These are phyloP conservation scores for Actinia tenebrosa DNA, from an alignment of 64 coral and sea anemone species.

Conservation along the genomic window DNA sequence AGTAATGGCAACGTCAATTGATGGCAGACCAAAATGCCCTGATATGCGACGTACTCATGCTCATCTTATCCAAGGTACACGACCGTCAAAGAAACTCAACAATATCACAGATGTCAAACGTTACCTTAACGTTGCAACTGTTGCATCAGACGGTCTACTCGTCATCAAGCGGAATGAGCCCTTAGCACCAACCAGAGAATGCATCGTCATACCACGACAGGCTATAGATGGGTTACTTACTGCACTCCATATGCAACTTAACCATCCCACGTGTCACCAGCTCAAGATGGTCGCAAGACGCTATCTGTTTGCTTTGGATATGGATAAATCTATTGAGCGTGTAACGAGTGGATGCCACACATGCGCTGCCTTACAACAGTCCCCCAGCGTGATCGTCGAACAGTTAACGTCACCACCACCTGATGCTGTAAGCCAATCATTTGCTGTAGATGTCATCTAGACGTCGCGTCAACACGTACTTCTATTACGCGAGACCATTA, in stretches of 20 bases:
- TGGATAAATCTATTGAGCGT: conserved; percentile 32
- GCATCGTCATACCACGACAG: conserved; percentile 26
- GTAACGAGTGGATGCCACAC: conserved; percentile 19
- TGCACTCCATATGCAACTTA: conserved; percentile 28
- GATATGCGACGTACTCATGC: conserved; percentile 32
- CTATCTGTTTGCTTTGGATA: conserved; percentile 50
- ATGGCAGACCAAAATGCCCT: conserved; percentile 25
- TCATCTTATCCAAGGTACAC: conserved; percentile 28
- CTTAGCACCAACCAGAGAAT: not conserved
- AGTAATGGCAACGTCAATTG: not conserved
- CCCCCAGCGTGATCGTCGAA: not conserved
- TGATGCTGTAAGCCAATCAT: conserved; percentile 24
- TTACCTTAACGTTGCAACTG: conserved; percentile 29
- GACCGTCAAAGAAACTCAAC: conserved; percentile 37
- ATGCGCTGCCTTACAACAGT: conserved; percentile 29
- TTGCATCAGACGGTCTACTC: conserved; percentile 32
- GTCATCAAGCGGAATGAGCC: conserved; percentile 30
- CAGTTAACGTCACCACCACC: conserved; percentile 38
- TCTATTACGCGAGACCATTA: conserved; percentile 28
- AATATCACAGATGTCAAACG: conserved; percentile 41
- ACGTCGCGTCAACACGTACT: conserved; percentile 38
- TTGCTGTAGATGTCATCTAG: conserved; percentile 52
- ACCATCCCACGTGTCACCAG: conserved; percentile 36
- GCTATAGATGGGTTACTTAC: conserved; percentile 39
- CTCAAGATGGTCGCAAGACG: conserved; percentile 33